Conservation (phyloP, 2,113 vertebrate species). For the Bettongia penicillata region DNA sequence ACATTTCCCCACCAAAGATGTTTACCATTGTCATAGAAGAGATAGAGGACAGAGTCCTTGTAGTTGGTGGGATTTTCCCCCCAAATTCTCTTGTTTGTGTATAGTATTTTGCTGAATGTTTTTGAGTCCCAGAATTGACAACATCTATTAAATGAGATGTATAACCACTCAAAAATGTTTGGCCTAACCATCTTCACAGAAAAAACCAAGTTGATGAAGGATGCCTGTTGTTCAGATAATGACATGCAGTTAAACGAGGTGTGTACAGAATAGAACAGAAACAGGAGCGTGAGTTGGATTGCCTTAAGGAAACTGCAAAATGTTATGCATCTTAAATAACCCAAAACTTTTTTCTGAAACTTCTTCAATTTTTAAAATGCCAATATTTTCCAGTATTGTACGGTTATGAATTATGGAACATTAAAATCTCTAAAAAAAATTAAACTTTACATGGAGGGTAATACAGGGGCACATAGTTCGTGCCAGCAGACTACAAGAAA, state of each 20-base stretch:
- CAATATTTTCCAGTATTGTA: too few species aligned
- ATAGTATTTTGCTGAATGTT: neutral
- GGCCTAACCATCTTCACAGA: neutral
- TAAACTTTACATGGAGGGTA: too few species aligned
- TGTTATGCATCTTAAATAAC: neutral
- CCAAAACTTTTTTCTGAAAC: neutral
- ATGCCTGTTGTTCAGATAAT: neutral
- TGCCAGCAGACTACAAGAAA: neutral
- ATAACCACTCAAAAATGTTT: neutral
- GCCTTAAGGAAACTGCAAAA: neutral
- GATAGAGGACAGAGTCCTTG: neutral
- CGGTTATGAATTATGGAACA: too few species aligned
- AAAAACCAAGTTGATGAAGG: neutral
- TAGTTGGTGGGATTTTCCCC: neutral
- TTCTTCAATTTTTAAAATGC: neutral
- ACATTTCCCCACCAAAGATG: neutral
- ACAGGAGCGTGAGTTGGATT: neutral
- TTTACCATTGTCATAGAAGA: neutral
- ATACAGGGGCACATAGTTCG: too few species aligned
- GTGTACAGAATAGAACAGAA: neutral
- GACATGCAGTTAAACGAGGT: neutral
- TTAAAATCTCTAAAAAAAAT: too few species aligned
- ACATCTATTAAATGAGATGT: neutral
- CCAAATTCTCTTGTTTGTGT: neutral
- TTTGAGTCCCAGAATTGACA: neutral